phyloP scores from a whole-genome alignment of 2,113 vertebrate species.

The Thamnophis sirtalis region DNA sequence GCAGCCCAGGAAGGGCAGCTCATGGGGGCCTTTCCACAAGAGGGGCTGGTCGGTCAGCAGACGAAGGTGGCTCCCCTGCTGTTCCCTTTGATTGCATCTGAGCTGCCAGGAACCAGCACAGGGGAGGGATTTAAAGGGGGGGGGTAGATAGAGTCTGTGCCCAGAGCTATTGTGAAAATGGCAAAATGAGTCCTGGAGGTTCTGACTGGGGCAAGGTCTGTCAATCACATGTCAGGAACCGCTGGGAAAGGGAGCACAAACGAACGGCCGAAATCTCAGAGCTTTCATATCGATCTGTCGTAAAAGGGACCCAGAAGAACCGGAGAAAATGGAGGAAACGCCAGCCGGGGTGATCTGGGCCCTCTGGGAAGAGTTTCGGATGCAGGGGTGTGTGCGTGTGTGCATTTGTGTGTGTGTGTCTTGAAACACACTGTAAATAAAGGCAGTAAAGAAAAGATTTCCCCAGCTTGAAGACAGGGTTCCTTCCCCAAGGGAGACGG shows the following conservation, averaged over 20 bases:
- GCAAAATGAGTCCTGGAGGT: neutral
- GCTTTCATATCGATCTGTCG: neutral
- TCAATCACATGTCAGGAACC: neutral
- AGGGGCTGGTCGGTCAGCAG: neutral
- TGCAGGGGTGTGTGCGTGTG: too few relatives aligned
- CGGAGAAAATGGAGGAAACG: neutral
- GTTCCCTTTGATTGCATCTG: neutral
- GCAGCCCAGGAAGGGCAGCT: neutral
- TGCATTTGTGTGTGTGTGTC: neutral
- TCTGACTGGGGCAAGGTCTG: neutral
- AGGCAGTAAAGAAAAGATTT: neutral
- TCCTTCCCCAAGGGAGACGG: too few relatives aligned
- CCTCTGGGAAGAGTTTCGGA: neutral
- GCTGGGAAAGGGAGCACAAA: neutral
- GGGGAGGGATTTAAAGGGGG: neutral
- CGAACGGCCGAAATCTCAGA: neutral
- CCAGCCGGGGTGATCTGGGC: neutral
- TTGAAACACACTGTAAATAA: neutral
- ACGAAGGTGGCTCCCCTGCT: neutral
- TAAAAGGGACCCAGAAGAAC: neutral
- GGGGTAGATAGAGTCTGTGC: neutral
- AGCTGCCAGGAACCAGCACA: neutral
- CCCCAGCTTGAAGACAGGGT: neutral
- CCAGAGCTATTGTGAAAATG: neutral
- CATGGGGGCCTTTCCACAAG: neutral